Evolutionary conservation across 2,888 invertebrate species (phyloP).

Genomic region (Heliconius ethilla): DNA sequence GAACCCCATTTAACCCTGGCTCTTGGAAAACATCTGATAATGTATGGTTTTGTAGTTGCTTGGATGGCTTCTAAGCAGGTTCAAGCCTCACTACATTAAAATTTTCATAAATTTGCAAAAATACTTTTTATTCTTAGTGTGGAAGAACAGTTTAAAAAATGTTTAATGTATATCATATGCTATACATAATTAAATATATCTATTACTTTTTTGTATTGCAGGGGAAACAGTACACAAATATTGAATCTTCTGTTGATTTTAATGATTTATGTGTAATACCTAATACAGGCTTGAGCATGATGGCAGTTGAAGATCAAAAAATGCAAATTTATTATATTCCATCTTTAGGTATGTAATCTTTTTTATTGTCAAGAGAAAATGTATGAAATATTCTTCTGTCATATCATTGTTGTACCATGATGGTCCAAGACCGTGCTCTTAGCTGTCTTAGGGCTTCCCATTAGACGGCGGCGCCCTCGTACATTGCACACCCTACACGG

Average conservation of each 20-base stretch:
- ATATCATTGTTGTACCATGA: no score
- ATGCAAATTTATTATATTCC: slow-evolving; percentile 98
- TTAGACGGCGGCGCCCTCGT: no score
- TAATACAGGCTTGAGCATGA: slow-evolving; percentile 93
- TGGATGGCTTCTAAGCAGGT: neutral
- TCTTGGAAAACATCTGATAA: neutral
- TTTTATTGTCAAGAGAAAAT: neutral
- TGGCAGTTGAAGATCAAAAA: slow-evolving; percentile 97
- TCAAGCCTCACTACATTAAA: neutral
- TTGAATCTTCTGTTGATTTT: slow-evolving; percentile 92
- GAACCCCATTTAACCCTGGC: neutral
- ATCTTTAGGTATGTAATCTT: slow-evolving; percentile 79
- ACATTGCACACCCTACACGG: no score
- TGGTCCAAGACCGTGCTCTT: no score
- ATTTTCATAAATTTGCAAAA: neutral
- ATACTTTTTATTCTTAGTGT: no score
- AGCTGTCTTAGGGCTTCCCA: no score
- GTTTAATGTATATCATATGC: neutral
- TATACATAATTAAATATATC: neutral
- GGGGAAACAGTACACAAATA: slow-evolving; percentile 96
- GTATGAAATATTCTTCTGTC: no score
- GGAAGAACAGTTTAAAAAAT: no score
- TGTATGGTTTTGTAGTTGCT: neutral
- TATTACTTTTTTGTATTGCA: slow-evolving; percentile 61
- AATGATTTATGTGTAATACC: slow-evolving; percentile 97